phyloP scores from a whole-genome alignment of 2,888 invertebrate species.

The Marronus borbonicus region DNA sequence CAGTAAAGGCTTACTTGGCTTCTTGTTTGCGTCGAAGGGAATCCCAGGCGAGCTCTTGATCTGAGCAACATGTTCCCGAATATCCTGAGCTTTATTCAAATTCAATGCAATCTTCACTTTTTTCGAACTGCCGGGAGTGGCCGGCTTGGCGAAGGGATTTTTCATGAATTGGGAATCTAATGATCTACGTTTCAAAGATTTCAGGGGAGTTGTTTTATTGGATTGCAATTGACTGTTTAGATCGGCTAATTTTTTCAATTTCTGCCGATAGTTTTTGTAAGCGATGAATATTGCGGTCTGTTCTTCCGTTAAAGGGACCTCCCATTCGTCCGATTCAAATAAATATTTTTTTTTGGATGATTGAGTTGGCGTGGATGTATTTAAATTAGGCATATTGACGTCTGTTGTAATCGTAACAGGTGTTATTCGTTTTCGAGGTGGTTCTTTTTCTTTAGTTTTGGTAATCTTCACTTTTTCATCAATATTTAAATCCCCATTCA shows the following conservation, averaged over 20 bases:
- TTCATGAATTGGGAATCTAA: conserved; percentile 32
- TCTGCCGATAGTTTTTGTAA: conserved; percentile 58
- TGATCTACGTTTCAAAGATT: conserved; percentile 15
- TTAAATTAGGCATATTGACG: background rate
- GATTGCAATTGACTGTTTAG: too few species aligned
- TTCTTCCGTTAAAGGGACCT: conserved; percentile 68
- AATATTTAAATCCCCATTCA: conserved; percentile 18
- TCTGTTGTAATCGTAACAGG: background rate
- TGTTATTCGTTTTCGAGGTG: background rate
- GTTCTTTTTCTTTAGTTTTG: background rate
- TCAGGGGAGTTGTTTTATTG: background rate
- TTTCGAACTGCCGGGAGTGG: conserved; percentile 69
- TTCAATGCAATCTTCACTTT: conserved; percentile 83
- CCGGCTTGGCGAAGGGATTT: conserved; percentile 41
- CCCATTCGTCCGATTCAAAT: conserved; percentile 66
- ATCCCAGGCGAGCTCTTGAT: conserved; percentile 81
- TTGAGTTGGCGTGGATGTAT: background rate
- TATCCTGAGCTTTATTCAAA: conserved; percentile 80
- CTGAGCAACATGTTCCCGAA: conserved; percentile 82
- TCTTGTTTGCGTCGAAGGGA: conserved; percentile 81
- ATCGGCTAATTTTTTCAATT: background rate
- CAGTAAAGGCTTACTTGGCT: conserved; percentile 81
- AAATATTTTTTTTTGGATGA: background rate
- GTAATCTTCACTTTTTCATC: background rate
- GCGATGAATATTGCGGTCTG: conserved; percentile 67